Evolutionary conservation across 2,888 invertebrate species (phyloP).

Genomic region (Agapostemon virescens): DNA sequence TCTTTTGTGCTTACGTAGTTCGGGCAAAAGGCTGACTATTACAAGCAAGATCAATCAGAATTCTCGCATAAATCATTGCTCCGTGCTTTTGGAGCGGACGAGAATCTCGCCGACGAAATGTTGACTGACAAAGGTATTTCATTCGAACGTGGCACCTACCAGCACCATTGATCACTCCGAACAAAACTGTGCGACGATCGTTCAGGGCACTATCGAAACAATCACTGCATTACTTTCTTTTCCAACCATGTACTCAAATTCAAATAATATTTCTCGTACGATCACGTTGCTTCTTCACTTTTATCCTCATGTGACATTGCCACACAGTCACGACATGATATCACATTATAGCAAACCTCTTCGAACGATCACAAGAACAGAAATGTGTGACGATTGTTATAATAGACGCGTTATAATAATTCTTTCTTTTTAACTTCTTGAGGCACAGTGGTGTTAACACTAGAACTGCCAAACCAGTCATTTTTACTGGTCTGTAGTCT

Average conservation of each 20-base stretch:
- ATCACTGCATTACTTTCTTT: constrained; percentile 20
- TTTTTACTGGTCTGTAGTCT: too few relatives aligned
- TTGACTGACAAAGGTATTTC: constrained; percentile 89
- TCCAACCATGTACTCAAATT: not conserved
- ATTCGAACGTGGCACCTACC: constrained; percentile 35
- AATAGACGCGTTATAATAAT: too few relatives aligned
- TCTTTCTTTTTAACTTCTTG: too few relatives aligned
- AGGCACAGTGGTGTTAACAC: too few relatives aligned
- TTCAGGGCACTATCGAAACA: constrained; percentile 34
- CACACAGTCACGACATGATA: constrained; percentile 11
- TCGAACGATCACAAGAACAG: not conserved
- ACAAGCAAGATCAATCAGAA: constrained; percentile 85
- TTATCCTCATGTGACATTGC: not conserved
- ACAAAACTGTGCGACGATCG: constrained; percentile 29
- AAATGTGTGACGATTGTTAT: not conserved
- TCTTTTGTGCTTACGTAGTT: constrained; percentile 82
- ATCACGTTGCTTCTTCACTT: constrained; percentile 39
- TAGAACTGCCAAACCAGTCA: too few relatives aligned
- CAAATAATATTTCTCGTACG: not conserved
- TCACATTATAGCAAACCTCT: not conserved
- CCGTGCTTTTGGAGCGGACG: constrained; percentile 86
- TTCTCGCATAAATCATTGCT: constrained; percentile 87
- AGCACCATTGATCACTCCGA: constrained; percentile 38
- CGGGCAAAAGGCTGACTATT: constrained; percentile 90
- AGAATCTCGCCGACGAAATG: constrained; percentile 86